phyloP scores from a whole-genome alignment of 2,888 invertebrate genomes.

The Sericinus montela region DNA sequence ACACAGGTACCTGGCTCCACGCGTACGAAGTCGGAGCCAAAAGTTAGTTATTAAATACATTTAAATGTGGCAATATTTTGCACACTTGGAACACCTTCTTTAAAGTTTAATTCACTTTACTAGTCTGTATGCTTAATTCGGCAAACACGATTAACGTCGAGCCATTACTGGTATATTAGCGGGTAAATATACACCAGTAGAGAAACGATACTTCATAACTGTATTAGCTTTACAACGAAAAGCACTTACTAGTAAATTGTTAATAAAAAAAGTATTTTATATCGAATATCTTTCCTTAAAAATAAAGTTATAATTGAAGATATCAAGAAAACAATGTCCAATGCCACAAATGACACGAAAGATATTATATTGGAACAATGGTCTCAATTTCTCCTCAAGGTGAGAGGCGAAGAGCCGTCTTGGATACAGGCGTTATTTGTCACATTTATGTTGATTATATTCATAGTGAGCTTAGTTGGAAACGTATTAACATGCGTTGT shows the following conservation, averaged over 20 bases:
- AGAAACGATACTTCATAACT: constrained; percentile 5
- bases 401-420: constrained; percentile 28
- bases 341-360: constrained; percentile 42
- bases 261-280: no score
- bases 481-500: no score
- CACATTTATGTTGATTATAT: constrained; percentile 31
- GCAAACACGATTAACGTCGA: constrained; percentile 14
- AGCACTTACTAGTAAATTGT: constrained; percentile 1
- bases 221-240: constrained; percentile 10
- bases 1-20: no score
- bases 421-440: constrained; percentile 30
- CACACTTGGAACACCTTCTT: no score
- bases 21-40: no score
- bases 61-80: no score
- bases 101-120: constrained; percentile 15
- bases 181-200: constrained; percentile 7
- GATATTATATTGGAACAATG: constrained; percentile 73
- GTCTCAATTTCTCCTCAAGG: constrained; percentile 33
- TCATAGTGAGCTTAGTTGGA: constrained; percentile 43
- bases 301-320: no score
- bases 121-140: constrained; percentile 3
- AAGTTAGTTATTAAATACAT: no score
- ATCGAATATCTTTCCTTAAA: no score
- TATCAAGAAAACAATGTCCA: constrained; percentile 18
- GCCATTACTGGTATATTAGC: not conserved